Evolutionary conservation across 2,888 invertebrate genomes (phyloP).

Genomic region (Mamestra brassicae): DNA sequence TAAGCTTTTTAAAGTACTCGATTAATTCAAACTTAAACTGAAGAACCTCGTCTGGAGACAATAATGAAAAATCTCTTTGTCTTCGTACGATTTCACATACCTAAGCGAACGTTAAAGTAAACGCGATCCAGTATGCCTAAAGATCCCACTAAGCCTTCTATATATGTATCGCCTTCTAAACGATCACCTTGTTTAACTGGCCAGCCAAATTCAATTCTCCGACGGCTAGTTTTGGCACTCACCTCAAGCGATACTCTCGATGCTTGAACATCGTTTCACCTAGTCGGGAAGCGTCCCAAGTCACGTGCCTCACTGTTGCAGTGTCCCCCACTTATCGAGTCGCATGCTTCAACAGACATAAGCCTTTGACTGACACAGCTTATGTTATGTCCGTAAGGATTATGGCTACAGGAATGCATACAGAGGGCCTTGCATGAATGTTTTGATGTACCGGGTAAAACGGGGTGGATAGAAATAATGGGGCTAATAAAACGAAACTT

Average conservation of each 20-base stretch:
- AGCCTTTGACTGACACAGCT: slow-evolving; percentile 15
- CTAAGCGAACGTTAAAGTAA: too few relatives aligned
- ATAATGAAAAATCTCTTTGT: too few relatives aligned
- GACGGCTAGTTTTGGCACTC: slow-evolving; percentile 28
- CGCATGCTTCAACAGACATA: slow-evolving; percentile 12
- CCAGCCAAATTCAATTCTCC: slow-evolving; percentile 29
- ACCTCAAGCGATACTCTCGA: not conserved
- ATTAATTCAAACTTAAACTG: too few relatives aligned
- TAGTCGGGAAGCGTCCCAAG: slow-evolving; percentile 28
- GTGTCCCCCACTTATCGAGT: slow-evolving; percentile 11
- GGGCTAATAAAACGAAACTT: too few relatives aligned
- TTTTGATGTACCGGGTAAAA: too few relatives aligned
- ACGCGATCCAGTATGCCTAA: too few relatives aligned
- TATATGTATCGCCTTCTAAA: not conserved
- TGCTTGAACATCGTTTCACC: not conserved
- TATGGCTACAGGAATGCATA: not conserved
- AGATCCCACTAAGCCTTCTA: too few relatives aligned
- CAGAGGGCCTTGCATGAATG: too few relatives aligned
- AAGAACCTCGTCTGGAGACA: too few relatives aligned
- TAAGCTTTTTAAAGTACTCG: too few relatives aligned
- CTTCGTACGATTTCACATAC: too few relatives aligned
- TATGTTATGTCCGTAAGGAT: not conserved
- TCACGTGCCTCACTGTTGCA: slow-evolving; percentile 21
- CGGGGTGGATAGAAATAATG: too few relatives aligned
- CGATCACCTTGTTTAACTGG: not conserved